These are phyloP conservation scores for Ailuropoda melanoleuca DNA, from an alignment of 2,113 vertebrate genomes.

Conservation along the genomic window DNA sequence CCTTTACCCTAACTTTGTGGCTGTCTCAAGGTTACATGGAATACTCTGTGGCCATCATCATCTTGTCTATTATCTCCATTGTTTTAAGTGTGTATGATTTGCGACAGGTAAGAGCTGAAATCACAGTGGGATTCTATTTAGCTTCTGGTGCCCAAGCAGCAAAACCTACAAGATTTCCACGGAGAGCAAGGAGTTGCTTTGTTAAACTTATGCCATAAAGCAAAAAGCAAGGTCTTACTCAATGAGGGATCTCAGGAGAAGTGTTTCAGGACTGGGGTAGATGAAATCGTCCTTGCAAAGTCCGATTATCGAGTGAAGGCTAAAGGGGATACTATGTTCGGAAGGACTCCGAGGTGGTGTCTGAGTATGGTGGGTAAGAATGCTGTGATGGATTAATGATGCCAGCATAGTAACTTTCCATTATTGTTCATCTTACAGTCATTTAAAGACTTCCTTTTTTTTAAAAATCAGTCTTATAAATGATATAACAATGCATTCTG, in stretches of 20 bases:
- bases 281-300: slow-evolving; percentile 2
- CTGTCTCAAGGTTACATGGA: slow-evolving; percentile 81
- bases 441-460: background rate
- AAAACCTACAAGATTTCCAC: background rate
- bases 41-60: slow-evolving; percentile 83
- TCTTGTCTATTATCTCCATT: slow-evolving; percentile 81
- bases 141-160: background rate
- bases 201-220: background rate
- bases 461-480: background rate
- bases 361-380: background rate
- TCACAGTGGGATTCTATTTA: background rate
- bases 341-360: background rate
- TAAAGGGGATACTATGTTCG: background rate
- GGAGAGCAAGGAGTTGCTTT: background rate
- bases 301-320: background rate
- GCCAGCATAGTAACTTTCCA: background rate
- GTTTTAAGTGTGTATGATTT: slow-evolving; percentile 80
- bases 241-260: background rate
- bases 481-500: background rate
- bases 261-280: background rate
- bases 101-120: slow-evolving; percentile 79
- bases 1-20: slow-evolving; percentile 83
- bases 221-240: background rate
- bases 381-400: background rate
- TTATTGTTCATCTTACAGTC: background rate